A percentile compares a stretch with the other conserved stretches of the same genome.
Evolutionary conservation across 1,140 invertebrate species (phyloP).

Genomic region (Scylla paramamosain): DNA sequence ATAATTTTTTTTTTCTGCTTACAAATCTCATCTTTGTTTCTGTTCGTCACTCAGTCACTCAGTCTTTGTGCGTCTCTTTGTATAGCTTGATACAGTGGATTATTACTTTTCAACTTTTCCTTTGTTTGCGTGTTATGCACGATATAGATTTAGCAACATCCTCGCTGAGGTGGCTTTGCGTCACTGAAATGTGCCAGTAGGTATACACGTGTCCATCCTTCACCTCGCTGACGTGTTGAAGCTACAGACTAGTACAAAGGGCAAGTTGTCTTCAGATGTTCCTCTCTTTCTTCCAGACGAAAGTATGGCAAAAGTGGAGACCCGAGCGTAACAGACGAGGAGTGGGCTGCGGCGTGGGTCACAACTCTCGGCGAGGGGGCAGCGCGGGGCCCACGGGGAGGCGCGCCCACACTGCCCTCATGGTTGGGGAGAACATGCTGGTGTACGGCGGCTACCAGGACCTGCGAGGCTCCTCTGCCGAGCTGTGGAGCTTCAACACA

Average conservation of each 20-base stretch:
- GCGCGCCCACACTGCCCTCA: conserved; percentile 90
- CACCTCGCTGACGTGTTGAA: no score
- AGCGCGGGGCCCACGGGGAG: conserved; percentile 87
- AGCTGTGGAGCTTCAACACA: conserved; percentile 94
- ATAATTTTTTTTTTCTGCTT: not conserved
- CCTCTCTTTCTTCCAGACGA: conserved; percentile 30
- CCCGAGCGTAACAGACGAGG: not conserved
- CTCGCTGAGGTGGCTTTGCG: no score
- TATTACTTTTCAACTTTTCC: no score
- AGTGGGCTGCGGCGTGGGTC: not conserved
- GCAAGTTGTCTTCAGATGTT: no score
- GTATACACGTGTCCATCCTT: no score
- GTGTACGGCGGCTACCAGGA: conserved; percentile 95
- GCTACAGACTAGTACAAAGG: no score
- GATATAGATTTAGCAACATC: no score
- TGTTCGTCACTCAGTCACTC: no score
- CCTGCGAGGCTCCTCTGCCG: conserved; percentile 89
- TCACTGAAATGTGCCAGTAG: no score
- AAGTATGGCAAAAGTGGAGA: conserved; percentile 56
- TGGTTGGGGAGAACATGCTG: conserved; percentile 89
- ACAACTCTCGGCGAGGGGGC: conserved; percentile 83
- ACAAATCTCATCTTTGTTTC: not conserved
- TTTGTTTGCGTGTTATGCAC: no score
- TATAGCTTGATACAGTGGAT: no score
- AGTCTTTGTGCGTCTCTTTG: no score